Evolutionary conservation across 2,888 invertebrate species (phyloP).

Genomic region (Tanypteryx hageni): DNA sequence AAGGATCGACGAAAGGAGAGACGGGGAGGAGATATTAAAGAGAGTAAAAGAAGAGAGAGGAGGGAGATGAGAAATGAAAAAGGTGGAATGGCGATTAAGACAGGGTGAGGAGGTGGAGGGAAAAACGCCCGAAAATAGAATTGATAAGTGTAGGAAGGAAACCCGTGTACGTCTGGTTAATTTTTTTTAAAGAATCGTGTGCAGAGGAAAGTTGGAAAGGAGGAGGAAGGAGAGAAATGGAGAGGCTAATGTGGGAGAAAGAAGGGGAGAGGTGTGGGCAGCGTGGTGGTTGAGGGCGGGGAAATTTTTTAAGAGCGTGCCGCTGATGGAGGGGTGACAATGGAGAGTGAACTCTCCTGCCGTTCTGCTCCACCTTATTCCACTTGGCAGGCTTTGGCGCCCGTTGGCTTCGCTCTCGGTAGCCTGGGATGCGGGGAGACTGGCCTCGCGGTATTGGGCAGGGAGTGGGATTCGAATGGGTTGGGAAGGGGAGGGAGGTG

Average conservation of each 20-base stretch:
- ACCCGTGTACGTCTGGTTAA: neutral
- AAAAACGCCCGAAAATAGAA: neutral
- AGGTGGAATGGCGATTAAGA: neutral
- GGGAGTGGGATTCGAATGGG: too few relatives aligned
- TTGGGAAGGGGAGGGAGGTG: too few relatives aligned
- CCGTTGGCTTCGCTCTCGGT: conserved; percentile 2
- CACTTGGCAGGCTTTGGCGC: neutral
- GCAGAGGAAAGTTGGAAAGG: conserved; percentile 4
- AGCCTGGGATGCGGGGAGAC: neutral
- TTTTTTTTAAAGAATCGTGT: neutral
- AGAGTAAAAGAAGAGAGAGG: too few relatives aligned
- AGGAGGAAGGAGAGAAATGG: neutral
- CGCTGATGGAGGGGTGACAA: neutral
- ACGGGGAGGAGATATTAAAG: neutral
- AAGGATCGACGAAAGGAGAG: neutral
- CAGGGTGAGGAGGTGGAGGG: neutral
- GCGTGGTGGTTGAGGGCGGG: too few relatives aligned
- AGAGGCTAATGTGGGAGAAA: too few relatives aligned
- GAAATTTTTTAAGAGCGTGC: conserved; percentile 13
- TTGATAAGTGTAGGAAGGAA: neutral
- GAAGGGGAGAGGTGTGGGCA: neutral
- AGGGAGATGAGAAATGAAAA: too few relatives aligned
- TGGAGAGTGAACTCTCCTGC: neutral
- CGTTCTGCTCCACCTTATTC: neutral
- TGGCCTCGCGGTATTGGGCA: too few relatives aligned